Evolutionary conservation across 2,888 invertebrate genomes (phyloP).

Genomic region (Cynaeus angustus): DNA sequence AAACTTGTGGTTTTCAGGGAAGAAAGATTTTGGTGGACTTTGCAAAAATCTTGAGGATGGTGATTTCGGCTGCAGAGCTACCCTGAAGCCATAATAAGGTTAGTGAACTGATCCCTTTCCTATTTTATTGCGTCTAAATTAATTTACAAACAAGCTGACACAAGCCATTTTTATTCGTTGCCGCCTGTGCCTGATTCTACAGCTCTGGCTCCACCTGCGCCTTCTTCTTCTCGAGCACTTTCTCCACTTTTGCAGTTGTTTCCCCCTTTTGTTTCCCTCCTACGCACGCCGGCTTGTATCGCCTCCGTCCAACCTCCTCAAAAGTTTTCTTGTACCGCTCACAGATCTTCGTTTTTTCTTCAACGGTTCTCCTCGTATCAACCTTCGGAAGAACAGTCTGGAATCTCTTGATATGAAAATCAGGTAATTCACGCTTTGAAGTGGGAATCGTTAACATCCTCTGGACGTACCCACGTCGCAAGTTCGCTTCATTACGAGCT

Average conservation of each 20-base stretch:
- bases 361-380: slow-evolving; percentile 22
- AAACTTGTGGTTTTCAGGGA: too few relatives aligned
- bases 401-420: slow-evolving; percentile 42
- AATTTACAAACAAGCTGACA: background rate
- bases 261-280: background rate
- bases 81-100: too few relatives aligned
- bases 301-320: background rate
- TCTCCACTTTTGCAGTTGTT: background rate
- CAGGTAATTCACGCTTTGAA: slow-evolving; percentile 50
- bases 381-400: slow-evolving; percentile 14
- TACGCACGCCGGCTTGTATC: slow-evolving; percentile 37
- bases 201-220: background rate
- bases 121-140: background rate
- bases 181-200: background rate
- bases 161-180: background rate
- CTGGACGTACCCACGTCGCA: slow-evolving; percentile 64
- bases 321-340: slow-evolving; percentile 32
- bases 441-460: slow-evolving; percentile 59
- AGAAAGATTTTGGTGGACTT: too few relatives aligned
- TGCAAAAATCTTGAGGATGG: too few relatives aligned
- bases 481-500: slow-evolving; percentile 72
- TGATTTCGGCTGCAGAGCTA: too few relatives aligned
- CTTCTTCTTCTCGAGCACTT: background rate
- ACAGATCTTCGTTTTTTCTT: slow-evolving; percentile 32
- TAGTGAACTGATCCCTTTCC: too few relatives aligned